Conservation (phyloP, 2,888 invertebrate species). For the Beris chalybata region DNA sequence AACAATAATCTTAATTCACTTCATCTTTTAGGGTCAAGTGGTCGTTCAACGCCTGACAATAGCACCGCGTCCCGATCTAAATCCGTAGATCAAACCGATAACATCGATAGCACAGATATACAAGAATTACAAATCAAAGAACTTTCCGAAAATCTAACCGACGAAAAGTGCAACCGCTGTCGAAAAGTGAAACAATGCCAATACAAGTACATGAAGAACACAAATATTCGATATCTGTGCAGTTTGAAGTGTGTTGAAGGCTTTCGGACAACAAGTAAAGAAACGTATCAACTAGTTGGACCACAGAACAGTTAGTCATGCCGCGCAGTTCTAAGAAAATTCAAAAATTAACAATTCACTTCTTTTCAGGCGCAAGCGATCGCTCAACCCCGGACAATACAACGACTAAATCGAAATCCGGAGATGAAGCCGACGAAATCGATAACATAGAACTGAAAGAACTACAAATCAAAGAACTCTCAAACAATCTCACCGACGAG, state of each 20-base stretch:
- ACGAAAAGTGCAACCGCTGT: constrained; percentile 59
- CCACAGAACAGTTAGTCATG: constrained; percentile 4
- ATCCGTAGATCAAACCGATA: constrained; percentile 21
- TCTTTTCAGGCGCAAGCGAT: constrained; percentile 7
- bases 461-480: constrained; percentile 57
- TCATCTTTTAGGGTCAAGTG: constrained; percentile 1
- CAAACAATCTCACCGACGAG: constrained; percentile 47
- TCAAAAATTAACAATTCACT: background rate
- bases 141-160: constrained; percentile 47
- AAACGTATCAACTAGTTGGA: constrained; percentile 44
- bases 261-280: constrained; percentile 56
- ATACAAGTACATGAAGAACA: constrained; percentile 53
- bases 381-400: background rate
- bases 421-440: constrained; percentile 37
- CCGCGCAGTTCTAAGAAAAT: too few relatives aligned
- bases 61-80: background rate
- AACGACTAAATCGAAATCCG: constrained; percentile 7
- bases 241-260: constrained; percentile 57
- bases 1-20: background rate
- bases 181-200: constrained; percentile 51
- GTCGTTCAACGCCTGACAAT: background rate
- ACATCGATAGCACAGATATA: constrained; percentile 45
- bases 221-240: constrained; percentile 56
- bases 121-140: constrained; percentile 56
- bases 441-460: constrained; percentile 49